A percentile compares a stretch with the other conserved stretches of the same genome.
phyloP scores from a whole-genome alignment of 2,797 vertebrate species.

The Choloepus didactylus region DNA sequence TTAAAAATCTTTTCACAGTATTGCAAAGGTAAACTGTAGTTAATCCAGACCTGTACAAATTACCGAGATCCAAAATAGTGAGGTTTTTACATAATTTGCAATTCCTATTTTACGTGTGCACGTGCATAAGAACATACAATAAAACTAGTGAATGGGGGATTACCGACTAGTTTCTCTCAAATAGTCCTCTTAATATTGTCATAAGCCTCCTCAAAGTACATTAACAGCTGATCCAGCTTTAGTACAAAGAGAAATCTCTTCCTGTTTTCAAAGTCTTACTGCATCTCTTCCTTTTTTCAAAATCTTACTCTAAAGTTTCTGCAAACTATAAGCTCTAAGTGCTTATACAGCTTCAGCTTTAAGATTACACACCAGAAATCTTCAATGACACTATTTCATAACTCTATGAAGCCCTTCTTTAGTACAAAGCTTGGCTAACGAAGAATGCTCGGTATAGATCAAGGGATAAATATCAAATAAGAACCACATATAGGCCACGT shows the following conservation, averaged over 20 bases:
- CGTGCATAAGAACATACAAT: not conserved
- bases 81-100: constrained; percentile 4
- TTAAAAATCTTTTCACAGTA: not conserved
- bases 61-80: not conserved
- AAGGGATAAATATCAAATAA: constrained; percentile 10
- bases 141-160: not conserved
- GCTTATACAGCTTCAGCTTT: constrained; percentile 26
- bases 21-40: constrained; percentile 15
- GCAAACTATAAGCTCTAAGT: not conserved
- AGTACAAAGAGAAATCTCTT: not conserved
- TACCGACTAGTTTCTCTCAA: constrained; percentile 24
- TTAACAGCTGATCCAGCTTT: not conserved
- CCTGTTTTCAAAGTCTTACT: not conserved
- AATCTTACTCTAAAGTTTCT: not conserved
- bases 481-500: not conserved
- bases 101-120: not conserved
- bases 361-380: not conserved
- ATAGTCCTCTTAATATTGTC: not conserved
- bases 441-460: constrained; percentile 14
- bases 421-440: not conserved
- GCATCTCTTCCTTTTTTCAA: not conserved
- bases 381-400: not conserved
- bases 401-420: not conserved
- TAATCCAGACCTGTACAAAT: constrained; percentile 8
- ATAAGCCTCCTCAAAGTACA: constrained; percentile 32